Base-by-base conservation (phyloP, 2,113 vertebrate species). In the Gasterosteus aculeatus region DNA sequence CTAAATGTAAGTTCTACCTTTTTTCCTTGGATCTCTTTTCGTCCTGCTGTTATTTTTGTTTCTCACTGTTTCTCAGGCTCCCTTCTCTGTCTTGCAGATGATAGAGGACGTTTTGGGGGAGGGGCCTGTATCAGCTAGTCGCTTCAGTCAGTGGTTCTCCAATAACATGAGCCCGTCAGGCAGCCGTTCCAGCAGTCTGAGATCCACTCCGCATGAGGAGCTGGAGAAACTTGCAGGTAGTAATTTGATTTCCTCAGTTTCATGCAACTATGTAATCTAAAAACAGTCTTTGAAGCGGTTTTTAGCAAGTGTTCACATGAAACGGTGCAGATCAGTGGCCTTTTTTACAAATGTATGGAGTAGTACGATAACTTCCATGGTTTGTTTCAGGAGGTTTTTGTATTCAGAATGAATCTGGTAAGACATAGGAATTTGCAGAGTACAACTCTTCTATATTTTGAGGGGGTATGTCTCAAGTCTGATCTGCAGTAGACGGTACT, bases 41-140 rank as follows among this genome's bases (percentile, higher is more conserved):
- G 12, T 26, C 76, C 35, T 63, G 18, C 60, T 3, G 29, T 77
- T 35, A 11, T 88, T 58, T 66, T 58, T 33, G n/a, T 77, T 39
- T 8, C 64, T 26, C 59, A 1, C 68, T 69, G 1, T 89, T 18
- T 86, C 77, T 77, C 60, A 66, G 19, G 8, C 65, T 10, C 38
- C 59, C 18, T 44, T 64, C 76, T 89, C 29, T 60, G 26, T 73
- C 44, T 83, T 92, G 38, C 82, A 99, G 98, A 98, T 99, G 97
- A 98, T 99, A 56, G 97, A 99, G 89, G 98, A 99, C 57, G 97
- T 99, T 78, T 93, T 99, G 72, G 97, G 96, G 64, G 98, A 99
- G 88, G 97, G 97, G 1, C 95, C 97, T 0, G 92, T 91, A 29
- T 96, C 96, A 7, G 95, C 97, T 54, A 99, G 97, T 85, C 95